phyloP scores from a whole-genome alignment of 2,888 invertebrate species.

The Sipha maydis region DNA sequence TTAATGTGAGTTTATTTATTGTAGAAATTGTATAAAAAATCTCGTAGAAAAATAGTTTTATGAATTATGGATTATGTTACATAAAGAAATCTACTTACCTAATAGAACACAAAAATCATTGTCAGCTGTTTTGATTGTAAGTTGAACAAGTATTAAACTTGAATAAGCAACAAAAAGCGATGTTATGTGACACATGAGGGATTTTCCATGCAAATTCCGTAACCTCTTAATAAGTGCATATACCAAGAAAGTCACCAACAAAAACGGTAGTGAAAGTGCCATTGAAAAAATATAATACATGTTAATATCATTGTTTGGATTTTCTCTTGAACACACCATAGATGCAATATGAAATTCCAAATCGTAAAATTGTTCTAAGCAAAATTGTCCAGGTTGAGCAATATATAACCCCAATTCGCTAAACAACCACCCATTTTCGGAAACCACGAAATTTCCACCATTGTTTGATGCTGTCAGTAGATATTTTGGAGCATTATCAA shows the following conservation, averaged over 20 bases:
- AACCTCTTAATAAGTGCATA: not conserved
- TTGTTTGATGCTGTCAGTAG: not conserved
- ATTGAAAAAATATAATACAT: not conserved
- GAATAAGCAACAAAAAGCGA: not conserved
- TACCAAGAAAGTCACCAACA: not conserved
- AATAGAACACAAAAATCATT: not conserved
- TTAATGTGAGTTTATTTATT: too few species aligned
- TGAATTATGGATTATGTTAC: too few species aligned
- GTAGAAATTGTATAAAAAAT: too few species aligned
- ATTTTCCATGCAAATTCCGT: slow-evolving; percentile 1
- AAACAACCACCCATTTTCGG: not conserved
- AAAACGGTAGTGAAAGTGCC: not conserved
- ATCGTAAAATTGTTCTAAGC: slow-evolving; percentile 10
- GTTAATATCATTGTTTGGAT: too few species aligned
- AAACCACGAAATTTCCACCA: not conserved
- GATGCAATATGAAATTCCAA: not conserved
- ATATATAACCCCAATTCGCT: not conserved
- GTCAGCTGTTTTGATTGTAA: too few species aligned
- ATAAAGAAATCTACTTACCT: not conserved
- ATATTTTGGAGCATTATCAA: not conserved
- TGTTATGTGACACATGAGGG: slow-evolving; percentile 2
- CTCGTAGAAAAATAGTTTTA: too few species aligned
- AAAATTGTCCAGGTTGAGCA: slow-evolving; percentile 24
- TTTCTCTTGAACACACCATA: too few species aligned
- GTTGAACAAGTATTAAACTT: not conserved